Conservation (phyloP, 2,888 invertebrate species). For the Eutolmus rufibarbis region DNA sequence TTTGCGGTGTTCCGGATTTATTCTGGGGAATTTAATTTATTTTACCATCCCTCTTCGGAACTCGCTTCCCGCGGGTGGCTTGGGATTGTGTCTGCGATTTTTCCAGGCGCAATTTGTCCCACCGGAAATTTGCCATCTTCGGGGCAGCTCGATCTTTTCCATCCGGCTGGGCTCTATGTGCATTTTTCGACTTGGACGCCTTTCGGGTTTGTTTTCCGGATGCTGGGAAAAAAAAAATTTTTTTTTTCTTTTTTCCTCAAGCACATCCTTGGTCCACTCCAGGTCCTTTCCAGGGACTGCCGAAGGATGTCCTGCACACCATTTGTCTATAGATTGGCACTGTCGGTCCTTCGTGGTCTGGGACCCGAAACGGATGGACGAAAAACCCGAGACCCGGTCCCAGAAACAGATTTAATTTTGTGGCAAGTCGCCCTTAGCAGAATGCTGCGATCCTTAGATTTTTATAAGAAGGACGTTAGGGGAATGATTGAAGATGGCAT, state of each 20-base stretch:
- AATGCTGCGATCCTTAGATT: neutral
- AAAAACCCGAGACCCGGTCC: neutral
- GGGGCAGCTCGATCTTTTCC: neutral
- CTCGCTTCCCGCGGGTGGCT: neutral
- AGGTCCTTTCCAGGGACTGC: neutral
- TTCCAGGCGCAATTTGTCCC: slow-evolving; percentile 11
- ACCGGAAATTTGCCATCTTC: slow-evolving; percentile 14
- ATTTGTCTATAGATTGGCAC: slow-evolving; percentile 25
- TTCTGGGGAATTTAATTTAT: slow-evolving; percentile 24
- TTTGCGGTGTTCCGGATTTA: slow-evolving; percentile 17
- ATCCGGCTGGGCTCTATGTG: neutral
- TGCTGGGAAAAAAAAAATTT: neutral
- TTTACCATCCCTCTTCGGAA: neutral
- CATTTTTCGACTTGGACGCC: neutral
- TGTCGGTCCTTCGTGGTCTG: neutral
- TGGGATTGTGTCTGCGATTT: neutral
- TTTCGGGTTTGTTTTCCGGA: neutral
- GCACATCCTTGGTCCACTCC: neutral
- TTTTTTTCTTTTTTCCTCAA: neutral
- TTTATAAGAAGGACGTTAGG: neutral
- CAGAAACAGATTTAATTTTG: slow-evolving; percentile 25
- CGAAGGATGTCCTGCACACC: neutral
- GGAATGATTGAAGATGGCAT: slow-evolving; percentile 1
- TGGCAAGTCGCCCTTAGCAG: neutral
- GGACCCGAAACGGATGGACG: neutral